phyloP scores from a whole-genome alignment of 2,888 invertebrate genomes.

The Xestia rhomboidea region DNA sequence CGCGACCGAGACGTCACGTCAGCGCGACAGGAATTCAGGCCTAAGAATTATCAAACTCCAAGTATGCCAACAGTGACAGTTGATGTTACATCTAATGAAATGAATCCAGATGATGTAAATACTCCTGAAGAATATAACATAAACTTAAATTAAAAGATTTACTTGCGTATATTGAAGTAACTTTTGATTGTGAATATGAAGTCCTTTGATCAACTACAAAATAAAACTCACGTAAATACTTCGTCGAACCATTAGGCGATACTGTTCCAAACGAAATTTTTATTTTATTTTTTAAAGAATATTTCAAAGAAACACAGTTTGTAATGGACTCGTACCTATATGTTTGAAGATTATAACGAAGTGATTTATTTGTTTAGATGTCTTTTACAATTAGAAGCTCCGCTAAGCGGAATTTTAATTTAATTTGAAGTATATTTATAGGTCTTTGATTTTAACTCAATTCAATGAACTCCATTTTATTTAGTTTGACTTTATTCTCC shows the following conservation, averaged over 20 bases:
- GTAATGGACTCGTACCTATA: background rate
- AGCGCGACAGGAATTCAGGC: no score
- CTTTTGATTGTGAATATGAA: background rate
- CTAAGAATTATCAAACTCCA: no score
- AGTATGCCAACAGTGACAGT: background rate
- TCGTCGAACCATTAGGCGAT: background rate
- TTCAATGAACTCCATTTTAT: background rate
- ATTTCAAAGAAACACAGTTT: constrained; percentile 9
- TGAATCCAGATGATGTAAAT: background rate
- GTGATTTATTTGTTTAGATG: background rate
- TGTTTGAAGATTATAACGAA: constrained; percentile 6
- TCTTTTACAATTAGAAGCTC: background rate
- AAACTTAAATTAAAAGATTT: background rate
- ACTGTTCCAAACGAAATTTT: background rate
- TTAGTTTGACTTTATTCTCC: background rate
- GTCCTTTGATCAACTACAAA: background rate
- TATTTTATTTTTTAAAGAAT: background rate
- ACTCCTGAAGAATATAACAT: background rate
- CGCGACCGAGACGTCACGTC: no score
- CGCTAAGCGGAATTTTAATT: background rate
- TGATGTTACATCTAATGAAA: background rate
- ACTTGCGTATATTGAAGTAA: background rate
- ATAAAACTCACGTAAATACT: constrained; percentile 1
- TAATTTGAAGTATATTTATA: background rate
- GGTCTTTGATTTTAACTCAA: background rate